Conservation (phyloP, 2,797 vertebrate species). For the Pangasius larnaudii region DNA sequence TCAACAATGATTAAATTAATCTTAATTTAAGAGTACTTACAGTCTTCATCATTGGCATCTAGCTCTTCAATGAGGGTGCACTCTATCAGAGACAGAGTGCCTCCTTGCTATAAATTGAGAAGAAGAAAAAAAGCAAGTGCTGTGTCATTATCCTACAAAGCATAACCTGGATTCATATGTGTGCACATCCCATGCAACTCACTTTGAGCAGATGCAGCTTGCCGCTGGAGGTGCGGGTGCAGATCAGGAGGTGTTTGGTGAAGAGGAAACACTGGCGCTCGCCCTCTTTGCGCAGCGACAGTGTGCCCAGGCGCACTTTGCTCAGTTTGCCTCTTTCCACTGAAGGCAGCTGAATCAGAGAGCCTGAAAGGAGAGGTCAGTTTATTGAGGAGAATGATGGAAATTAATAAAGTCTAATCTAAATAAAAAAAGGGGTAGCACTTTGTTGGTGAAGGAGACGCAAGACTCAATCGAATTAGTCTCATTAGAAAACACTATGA, state of each 20-base stretch:
- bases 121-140: not conserved
- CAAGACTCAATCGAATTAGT: not conserved
- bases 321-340: conserved; percentile 92
- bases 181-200: conserved; percentile 33
- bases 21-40: conserved; percentile 75
- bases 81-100: conserved; percentile 89
- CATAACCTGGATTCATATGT: not conserved
- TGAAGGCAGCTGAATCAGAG: conserved; percentile 93
- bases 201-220: conserved; percentile 97
- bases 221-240: conserved; percentile 93
- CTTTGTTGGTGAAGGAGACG: not conserved
- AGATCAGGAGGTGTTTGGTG: conserved; percentile 96
- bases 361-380: conserved; percentile 75
- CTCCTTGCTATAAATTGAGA: conserved; percentile 82
- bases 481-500: conserved; percentile 26
- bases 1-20: not conserved
- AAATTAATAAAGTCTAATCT: not conserved
- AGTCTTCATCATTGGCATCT: conserved; percentile 87
- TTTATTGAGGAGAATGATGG: not conserved
- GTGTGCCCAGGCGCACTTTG: conserved; percentile 90
- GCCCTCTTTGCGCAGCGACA: conserved; percentile 92
- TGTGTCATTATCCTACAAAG: not conserved
- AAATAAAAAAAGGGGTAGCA: not conserved
- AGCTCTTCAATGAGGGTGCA: conserved; percentile 92
- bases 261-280: conserved; percentile 97